Base-by-base conservation (phyloP, 2,888 invertebrate genomes). In the Leucoptera coffeella region DNA sequence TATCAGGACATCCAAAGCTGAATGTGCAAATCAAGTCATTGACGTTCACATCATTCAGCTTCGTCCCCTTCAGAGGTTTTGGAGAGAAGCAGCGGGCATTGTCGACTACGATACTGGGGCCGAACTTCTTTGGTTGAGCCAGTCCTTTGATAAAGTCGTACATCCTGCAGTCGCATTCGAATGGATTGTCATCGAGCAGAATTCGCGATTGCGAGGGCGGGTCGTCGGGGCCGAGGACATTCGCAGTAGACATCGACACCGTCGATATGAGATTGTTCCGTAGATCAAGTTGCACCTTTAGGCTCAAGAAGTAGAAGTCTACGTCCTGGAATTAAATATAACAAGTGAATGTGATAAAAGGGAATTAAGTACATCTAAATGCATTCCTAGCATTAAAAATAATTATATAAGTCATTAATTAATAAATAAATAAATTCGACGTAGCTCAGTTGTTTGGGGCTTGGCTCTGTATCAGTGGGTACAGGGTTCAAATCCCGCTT, bases 121-220 rank as follows among this genome's bases (percentile, higher is more conserved):
- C n/a, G n/a, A 25, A 22, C 11, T 5, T 4, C 14, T 13, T 15
- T 7, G 8, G 25, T 12, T 22, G 12, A 6, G 17, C n/a, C n/a
- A n/a, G n/a, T n/a, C 17, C 22, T 6, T 23, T 12, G 12, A 12
- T 7, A 12, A 27, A 23, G 17, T 13, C 17, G 17, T 17, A 8
- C 17, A 17, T 4, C 2, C 10, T n/a, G 12, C 26, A 29, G 14
- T 20, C 24, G 24, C 27, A 30, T 12, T 7, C 8, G n/a, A 27
- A 14, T 23, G 23, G 27, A 23, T 27, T 27, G 27, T 22, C 13
- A 13, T 10, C 17, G 8, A 27, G 27, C 14, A 17, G 27, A 13
- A 26, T 14, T n/a, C 14, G 13, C 4, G 22, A 8, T n/a, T n/a
- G n/a, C n/a, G n/a, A n/a, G n/a, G n/a, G n/a, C 4, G 14, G 7